A percentile compares a stretch with the other conserved stretches of the same genome.
Evolutionary conservation across 1,140 invertebrate species (phyloP).

Genomic region (Drosophila rufa): DNA sequence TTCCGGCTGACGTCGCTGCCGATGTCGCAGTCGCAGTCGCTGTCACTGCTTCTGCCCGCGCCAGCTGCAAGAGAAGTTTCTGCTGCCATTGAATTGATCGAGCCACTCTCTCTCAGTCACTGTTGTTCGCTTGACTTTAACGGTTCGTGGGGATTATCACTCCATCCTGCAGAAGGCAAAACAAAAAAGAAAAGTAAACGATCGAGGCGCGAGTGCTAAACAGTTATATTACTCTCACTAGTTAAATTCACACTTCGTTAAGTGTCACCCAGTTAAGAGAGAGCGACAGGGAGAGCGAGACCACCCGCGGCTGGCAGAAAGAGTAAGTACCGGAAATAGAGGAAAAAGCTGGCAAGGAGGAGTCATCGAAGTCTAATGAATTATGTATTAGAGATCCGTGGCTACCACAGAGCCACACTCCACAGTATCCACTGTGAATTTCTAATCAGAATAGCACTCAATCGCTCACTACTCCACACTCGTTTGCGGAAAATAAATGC

Average conservation of each 20-base stretch:
- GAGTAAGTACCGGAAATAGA: conserved; percentile 73
- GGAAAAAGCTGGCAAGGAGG: conserved; percentile 8
- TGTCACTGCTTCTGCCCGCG: conserved; percentile 27
- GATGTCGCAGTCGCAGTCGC: conserved; percentile 9
- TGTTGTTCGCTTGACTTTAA: conserved; percentile 74
- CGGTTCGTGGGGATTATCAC: conserved; percentile 56
- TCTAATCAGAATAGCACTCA: conserved; percentile 68
- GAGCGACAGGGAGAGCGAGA: conserved; percentile 1
- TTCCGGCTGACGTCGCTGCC: conserved; percentile 48
- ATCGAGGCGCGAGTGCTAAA: conserved; percentile 41
- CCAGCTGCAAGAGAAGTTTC: conserved; percentile 47
- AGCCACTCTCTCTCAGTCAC: conserved; percentile 56
- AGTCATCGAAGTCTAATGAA: conserved; percentile 61
- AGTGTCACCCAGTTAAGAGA: conserved; percentile 23
- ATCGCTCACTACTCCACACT: conserved; percentile 12
- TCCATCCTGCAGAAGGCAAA: conserved; percentile 17
- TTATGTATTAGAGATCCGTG: conserved; percentile 71
- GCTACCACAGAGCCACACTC: conserved; percentile 49
- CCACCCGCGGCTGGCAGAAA: conserved; percentile 62
- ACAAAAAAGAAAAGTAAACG: conserved; percentile 14
- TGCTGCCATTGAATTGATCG: conserved; percentile 54
- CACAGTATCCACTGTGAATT: conserved; percentile 62
- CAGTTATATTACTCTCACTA: conserved; percentile 42
- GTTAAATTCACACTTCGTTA: conserved; percentile 26
- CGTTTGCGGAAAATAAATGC: conserved; percentile 40